Percentiles rank a stretch among this genome's conserved stretches.
phyloP scores from a whole-genome alignment of 2,113 vertebrate species.

The Terrapene triunguis region DNA sequence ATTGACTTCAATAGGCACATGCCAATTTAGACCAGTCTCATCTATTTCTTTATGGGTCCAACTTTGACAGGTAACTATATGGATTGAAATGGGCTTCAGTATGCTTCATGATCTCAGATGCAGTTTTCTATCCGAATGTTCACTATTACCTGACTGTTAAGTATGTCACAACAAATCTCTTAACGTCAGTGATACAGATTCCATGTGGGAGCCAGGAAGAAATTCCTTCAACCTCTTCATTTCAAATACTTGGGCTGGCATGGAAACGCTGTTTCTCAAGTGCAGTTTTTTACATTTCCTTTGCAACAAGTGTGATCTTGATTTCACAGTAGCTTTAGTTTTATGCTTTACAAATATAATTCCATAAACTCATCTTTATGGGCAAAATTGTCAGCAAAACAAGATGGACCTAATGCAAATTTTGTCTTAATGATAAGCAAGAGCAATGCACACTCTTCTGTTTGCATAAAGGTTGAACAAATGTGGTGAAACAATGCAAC shows the following conservation, averaged over 20 bases:
- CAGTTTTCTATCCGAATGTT: neutral
- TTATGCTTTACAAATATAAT: neutral
- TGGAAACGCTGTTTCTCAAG: neutral
- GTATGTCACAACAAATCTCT: neutral
- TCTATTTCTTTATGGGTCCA: neutral
- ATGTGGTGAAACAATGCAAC: neutral
- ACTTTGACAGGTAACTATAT: neutral
- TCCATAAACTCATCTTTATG: neutral
- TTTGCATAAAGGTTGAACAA: neutral
- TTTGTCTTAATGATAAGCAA: neutral
- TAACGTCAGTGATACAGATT: neutral
- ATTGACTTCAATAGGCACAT: neutral
- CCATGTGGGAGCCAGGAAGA: neutral
- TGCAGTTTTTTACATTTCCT: neutral
- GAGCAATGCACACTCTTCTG: neutral
- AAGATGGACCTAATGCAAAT: neutral
- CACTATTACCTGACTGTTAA: neutral
- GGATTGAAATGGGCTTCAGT: neutral
- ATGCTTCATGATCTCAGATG: neutral
- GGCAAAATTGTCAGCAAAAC: neutral
- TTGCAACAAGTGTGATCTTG: neutral
- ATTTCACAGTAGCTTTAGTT: neutral
- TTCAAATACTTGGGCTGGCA: neutral
- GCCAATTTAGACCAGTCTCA: neutral
- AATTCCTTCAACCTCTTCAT: neutral